Evolutionary conservation across 2,797 vertebrate genomes (phyloP).

Genomic region (Carduelis carduelis): DNA sequence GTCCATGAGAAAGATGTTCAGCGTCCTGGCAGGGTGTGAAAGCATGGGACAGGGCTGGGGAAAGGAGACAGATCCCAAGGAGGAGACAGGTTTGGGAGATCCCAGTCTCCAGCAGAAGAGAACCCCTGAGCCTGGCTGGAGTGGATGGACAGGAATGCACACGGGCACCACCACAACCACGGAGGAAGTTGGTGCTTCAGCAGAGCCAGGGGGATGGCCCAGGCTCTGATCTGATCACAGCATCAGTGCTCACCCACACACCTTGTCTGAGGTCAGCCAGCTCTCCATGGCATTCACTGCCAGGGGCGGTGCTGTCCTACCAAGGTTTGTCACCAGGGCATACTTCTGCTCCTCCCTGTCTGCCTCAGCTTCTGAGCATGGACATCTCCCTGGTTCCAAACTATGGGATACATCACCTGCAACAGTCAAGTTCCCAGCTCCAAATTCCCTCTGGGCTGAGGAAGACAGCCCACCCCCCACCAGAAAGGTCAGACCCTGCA

Average conservation of each 20-base stretch:
- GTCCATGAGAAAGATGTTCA: slow-evolving; percentile 54
- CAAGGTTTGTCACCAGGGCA: background rate
- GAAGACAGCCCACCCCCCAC: background rate
- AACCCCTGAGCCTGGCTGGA: background rate
- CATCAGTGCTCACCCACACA: background rate
- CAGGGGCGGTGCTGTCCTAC: background rate
- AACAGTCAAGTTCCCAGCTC: background rate
- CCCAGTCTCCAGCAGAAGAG: fast-evolving
- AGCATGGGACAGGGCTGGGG: fast-evolving
- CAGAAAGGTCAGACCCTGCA: background rate
- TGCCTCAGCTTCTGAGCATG: fast-evolving
- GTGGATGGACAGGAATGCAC: background rate
- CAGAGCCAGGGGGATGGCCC: fast-evolving
- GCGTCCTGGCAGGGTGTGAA: background rate
- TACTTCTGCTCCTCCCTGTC: background rate
- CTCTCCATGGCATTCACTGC: background rate
- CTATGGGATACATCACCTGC: fast-evolving
- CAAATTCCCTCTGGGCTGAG: background rate
- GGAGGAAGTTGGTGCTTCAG: background rate
- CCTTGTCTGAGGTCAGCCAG: fast-evolving
- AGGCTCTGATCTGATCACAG: background rate
- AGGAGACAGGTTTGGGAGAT: background rate
- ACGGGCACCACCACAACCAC: fast-evolving
- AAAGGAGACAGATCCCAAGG: background rate
- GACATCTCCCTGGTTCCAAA: background rate